Percentiles rank a stretch among this genome's conserved stretches.
Evolutionary conservation across 2,797 vertebrate species (phyloP).

Genomic region (Sitta carolinensis): DNA sequence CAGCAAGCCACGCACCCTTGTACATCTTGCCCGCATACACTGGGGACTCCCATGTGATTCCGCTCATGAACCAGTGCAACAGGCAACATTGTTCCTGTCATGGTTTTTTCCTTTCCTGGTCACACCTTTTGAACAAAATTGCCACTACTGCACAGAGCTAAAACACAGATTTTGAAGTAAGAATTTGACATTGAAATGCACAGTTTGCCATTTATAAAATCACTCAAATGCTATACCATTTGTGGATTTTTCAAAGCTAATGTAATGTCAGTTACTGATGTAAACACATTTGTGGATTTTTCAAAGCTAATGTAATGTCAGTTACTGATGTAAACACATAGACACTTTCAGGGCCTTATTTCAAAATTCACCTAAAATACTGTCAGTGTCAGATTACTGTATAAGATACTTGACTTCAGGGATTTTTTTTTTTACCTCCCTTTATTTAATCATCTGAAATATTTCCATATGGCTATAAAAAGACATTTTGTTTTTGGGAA

Average conservation of each 20-base stretch:
- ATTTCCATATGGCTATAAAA: background rate
- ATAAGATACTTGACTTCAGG: background rate
- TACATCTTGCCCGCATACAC: background rate
- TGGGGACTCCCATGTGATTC: background rate
- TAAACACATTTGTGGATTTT: background rate
- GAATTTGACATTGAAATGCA: background rate
- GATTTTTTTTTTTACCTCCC: rapidly evolving
- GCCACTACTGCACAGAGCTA: background rate
- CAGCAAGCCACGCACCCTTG: background rate
- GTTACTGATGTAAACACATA: background rate
- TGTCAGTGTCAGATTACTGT: background rate
- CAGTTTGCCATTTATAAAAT: background rate
- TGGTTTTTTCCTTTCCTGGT: background rate
- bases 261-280: background rate
- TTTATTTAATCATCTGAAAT: background rate
- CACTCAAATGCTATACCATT: background rate
- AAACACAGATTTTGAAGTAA: background rate
- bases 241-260: background rate
- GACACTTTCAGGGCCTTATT: background rate
- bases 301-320: background rate
- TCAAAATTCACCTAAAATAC: background rate
- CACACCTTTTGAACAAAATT: background rate
- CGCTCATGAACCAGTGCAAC: background rate
- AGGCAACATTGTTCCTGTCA: background rate
- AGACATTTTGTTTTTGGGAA: background rate